These are phyloP conservation scores for Drosophila mettleri DNA, from an alignment of 2,888 invertebrate species.

Conservation along the genomic window DNA sequence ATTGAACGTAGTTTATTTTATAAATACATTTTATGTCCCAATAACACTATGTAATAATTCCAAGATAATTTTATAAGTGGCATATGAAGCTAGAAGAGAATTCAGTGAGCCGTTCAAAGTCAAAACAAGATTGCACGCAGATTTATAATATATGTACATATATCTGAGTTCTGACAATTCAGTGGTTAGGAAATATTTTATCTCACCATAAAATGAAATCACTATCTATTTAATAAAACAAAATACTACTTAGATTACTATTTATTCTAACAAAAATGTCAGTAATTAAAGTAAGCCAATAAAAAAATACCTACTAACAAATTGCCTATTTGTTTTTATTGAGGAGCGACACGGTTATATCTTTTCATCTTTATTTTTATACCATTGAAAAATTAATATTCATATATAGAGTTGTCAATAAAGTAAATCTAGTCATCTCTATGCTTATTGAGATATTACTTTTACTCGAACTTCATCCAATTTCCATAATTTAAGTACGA, in stretches of 20 bases:
- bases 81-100: background rate
- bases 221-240: constrained; percentile 5
- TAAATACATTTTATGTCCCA: background rate
- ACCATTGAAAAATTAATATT: too few relatives aligned
- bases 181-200: constrained; percentile 16
- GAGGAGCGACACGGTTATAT: too few relatives aligned
- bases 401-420: too few relatives aligned
- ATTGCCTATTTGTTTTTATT: constrained; percentile 12
- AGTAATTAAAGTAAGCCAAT: constrained; percentile 32
- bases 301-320: constrained; percentile 45
- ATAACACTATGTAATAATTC: background rate
- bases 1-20: background rate
- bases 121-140: background rate
- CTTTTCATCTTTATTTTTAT: too few relatives aligned
- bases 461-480: too few relatives aligned
- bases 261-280: constrained; percentile 36
- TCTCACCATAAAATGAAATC: constrained; percentile 6
- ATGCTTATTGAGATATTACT: too few relatives aligned
- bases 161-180: too few relatives aligned
- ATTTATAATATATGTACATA: background rate
- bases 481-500: too few relatives aligned
- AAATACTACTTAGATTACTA: constrained; percentile 26
- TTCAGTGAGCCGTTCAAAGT: background rate
- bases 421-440: too few relatives aligned
- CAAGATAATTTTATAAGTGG: background rate